Conservation (phyloP, 2,888 invertebrate genomes). For the Hydrotaea diabolus region DNA sequence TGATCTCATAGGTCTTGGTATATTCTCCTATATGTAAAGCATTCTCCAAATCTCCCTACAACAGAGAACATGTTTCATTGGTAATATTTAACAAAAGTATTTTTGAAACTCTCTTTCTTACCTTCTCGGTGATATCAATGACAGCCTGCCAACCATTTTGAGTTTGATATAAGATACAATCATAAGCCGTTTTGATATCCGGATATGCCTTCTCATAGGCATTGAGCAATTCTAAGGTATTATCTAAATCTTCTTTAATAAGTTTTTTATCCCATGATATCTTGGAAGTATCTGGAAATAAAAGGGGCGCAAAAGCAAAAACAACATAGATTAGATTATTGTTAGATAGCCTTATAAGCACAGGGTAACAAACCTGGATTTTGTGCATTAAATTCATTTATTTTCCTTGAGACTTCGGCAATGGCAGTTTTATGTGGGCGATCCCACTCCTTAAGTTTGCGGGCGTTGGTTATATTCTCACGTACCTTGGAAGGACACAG, state of each 20-base stretch:
- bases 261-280: constrained; percentile 87
- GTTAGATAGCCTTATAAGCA: constrained; percentile 65
- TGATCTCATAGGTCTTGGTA: constrained; percentile 88
- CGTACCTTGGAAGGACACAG: constrained; percentile 92
- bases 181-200: constrained; percentile 94
- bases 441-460: constrained; percentile 93
- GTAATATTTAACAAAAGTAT: constrained; percentile 21
- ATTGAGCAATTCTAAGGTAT: constrained; percentile 90
- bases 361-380: constrained; percentile 81
- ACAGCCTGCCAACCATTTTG: constrained; percentile 89
- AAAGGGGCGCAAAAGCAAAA: no score
- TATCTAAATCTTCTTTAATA: constrained; percentile 93
- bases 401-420: constrained; percentile 88
- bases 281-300: constrained; percentile 82
- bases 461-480: constrained; percentile 90
- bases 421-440: constrained; percentile 88
- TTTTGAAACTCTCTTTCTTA: constrained; percentile 48
- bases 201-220: constrained; percentile 92
- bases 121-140: constrained; percentile 78
- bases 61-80: constrained; percentile 82
- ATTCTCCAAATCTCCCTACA: constrained; percentile 89
- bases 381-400: constrained; percentile 88
- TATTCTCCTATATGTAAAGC: constrained; percentile 92
- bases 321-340: not conserved
- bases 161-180: constrained; percentile 96